Evolutionary conservation across 2,113 vertebrate species (phyloP), one percentile per base, ranked within the genome.

Genomic region (Pungitius pungitius): DNA sequence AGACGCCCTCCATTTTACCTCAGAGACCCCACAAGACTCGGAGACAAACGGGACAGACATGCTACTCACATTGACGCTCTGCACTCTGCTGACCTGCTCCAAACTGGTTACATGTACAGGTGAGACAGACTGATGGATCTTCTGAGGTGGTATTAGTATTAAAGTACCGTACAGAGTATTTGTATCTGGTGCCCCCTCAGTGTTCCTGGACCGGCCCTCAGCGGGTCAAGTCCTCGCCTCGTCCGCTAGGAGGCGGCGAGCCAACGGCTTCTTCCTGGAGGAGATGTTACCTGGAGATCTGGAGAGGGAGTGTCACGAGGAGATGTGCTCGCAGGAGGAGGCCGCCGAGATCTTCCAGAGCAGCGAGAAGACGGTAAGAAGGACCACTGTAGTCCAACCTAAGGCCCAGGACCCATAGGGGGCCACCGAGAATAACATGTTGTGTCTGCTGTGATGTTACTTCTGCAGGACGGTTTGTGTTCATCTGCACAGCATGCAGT

Each of bases 271-370:
- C 12, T 88, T 94, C 2, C 85, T 96, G 24, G 96, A 97, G 85
- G 95, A 96, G 88, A 71, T 95, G 40, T 49, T 69, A n/a, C 88
- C 93, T 0, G 95, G 94, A 18, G 87, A 94, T 82, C 77, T 96
- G 85, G 95, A 97, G 87, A 87, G 96, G 42, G 95, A 96, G 70
- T 96, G 95, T 67, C 92, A 77, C 0, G 94, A 96, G 85, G 95
- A 96, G 69, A 76, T 15, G 2, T 96, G 95, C 74, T 95, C 93
- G 0, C 93, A 93, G 73, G 95, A 96, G 84, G 96, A 96, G 81
- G 95, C 93, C 0, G 67, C 85, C 0, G 95, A 96, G 84, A 95
- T 96, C 85, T 96, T 95, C 86, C 92, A 92, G 75, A 94, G 88
- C 0, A 86, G 49, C 11, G 95, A 96, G 89, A 96, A 94, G 83